phyloP scores from a whole-genome alignment of 2,113 vertebrate genomes.

The Vicugna pacos region DNA sequence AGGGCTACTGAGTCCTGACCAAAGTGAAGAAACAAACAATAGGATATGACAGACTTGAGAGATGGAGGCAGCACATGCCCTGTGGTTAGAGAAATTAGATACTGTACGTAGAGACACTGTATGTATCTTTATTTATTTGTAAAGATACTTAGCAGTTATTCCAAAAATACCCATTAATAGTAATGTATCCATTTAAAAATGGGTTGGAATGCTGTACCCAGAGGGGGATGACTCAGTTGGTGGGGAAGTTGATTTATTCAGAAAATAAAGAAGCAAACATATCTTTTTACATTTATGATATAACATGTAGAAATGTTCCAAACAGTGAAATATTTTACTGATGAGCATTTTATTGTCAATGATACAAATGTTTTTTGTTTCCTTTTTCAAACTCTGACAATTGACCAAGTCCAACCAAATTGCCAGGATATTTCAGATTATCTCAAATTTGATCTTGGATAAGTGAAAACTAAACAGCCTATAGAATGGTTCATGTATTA shows the following conservation, averaged over 20 bases:
- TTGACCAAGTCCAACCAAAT: not conserved
- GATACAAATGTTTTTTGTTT: not conserved
- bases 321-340: not conserved
- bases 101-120: not conserved
- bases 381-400: not conserved
- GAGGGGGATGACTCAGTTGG: not conserved
- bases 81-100: not conserved
- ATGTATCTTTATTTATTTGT: not conserved
- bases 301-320: not conserved
- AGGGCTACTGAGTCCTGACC: not conserved
- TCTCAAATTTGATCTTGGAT: not conserved
- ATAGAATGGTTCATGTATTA: not conserved
- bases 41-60: not conserved
- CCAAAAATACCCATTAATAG: not conserved
- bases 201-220: not conserved
- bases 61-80: not conserved
- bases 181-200: not conserved
- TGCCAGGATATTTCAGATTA: not conserved
- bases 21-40: not conserved
- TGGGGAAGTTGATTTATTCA: not conserved
- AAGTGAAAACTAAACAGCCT: not conserved
- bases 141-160: not conserved
- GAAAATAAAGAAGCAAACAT: not conserved
- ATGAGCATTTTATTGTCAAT: not conserved
- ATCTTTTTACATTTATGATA: not conserved